Evolutionary conservation across 2,113 vertebrate genomes (phyloP).

Genomic region (Pardalotus punctatus): DNA sequence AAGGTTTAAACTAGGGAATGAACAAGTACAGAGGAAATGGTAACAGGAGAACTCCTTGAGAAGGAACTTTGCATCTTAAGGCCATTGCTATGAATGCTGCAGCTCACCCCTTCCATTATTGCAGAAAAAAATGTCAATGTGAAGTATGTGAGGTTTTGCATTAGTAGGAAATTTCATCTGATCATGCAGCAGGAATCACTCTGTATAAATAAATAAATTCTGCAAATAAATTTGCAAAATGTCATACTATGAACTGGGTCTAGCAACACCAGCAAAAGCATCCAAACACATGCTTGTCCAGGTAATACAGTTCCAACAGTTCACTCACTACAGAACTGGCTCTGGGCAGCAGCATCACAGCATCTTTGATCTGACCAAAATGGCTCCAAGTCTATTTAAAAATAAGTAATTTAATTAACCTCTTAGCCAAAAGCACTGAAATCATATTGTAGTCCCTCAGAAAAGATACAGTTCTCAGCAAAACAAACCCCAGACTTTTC

Average conservation of each 20-base stretch:
- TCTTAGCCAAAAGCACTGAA: background rate
- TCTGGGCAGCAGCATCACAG: background rate
- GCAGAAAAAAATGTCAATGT: background rate
- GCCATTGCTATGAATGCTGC: background rate
- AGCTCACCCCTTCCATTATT: background rate
- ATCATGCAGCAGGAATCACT: background rate
- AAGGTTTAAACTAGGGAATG: slow-evolving; percentile 1
- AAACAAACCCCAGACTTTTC: background rate
- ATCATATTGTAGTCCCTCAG: background rate
- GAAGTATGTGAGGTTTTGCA: background rate
- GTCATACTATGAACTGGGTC: background rate
- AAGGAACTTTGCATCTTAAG: background rate
- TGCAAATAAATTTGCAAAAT: background rate
- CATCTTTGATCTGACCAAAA: background rate
- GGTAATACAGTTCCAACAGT: background rate
- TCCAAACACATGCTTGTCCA: background rate
- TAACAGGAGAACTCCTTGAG: background rate
- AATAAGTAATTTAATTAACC: background rate
- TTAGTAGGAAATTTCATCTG: background rate
- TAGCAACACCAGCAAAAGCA: background rate
- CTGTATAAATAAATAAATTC: background rate
- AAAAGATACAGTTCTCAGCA: background rate
- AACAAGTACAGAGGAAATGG: slow-evolving; percentile 9
- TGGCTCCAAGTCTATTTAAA: background rate
- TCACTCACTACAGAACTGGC: background rate